Conservation (phyloP, 2,797 vertebrate species). For the Sebastes minor region DNA sequence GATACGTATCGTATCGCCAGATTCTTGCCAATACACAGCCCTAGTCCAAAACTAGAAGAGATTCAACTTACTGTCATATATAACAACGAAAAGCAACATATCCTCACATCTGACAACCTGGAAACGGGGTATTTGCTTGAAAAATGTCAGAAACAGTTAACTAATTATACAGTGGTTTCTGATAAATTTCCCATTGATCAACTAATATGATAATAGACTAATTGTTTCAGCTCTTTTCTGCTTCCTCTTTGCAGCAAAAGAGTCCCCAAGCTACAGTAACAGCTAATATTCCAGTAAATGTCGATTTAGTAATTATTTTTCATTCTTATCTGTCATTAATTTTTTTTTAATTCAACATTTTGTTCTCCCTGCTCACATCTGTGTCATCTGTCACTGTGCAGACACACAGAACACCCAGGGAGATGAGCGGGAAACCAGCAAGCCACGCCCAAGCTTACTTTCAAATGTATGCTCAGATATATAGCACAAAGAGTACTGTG, state of each 20-base stretch:
- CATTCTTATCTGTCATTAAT: neutral
- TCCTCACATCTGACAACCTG: neutral
- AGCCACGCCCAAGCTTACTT: conserved; percentile 6
- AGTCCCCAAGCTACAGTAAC: neutral
- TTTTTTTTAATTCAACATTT: neutral
- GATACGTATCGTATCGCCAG: too few relatives aligned
- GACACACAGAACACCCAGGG: conserved; percentile 22
- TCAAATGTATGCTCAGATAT: conserved; percentile 22
- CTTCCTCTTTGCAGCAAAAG: neutral
- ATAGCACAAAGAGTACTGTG: conserved; percentile 14
- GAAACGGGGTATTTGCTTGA: neutral
- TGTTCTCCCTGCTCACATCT: neutral
- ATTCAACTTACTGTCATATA: neutral
- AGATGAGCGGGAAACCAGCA: conserved; percentile 13
- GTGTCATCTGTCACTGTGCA: conserved; percentile 9
- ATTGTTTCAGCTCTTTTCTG: neutral
- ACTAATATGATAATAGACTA: neutral
- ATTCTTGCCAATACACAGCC: too few relatives aligned
- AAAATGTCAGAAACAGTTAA: neutral
- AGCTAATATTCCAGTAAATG: neutral
- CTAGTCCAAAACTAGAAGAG: neutral
- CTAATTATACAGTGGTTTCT: neutral
- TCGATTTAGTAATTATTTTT: neutral
- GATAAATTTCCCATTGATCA: neutral
- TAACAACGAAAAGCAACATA: neutral